Evolutionary conservation across 2,113 vertebrate genomes (phyloP), one percentile per base, ranked within the genome.

Genomic region (Glaucomys volans): DNA sequence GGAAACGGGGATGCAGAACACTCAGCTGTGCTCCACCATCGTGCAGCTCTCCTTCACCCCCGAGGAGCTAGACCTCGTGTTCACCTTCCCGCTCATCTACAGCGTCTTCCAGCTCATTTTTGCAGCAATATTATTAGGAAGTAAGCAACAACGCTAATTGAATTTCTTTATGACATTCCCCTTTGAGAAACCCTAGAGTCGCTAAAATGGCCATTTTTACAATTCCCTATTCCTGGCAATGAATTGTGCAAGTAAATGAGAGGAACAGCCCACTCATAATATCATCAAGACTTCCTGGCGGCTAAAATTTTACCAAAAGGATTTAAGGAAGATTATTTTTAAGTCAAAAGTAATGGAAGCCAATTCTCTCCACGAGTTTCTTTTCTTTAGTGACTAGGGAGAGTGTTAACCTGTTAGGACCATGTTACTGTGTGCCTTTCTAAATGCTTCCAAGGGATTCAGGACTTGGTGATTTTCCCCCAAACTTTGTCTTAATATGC

Each of bases 1-100:
- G 98, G 99, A 99, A 98, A 99, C 99, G 0, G 99, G 99, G 32
- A 98, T 99, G 98, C 99, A 99, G 98, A 99, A 99, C 96, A 93
- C 98, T 0, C 99, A 99, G 98, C 97, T 99, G 4, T 99, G 99
- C 98, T 99, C 99, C 88, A 99, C 99, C 8, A 99, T 99, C 13
- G 98, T 99, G 50, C 99, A 99, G 96, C 98, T 99, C 59, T 99
- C 99, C 77, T 99, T 99, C 97, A 98, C 13, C 17, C 88, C 98
- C 1, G 98, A 98, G 4, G 99, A 99, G 4, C 98, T 99, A 81
- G 99, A 99, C 44, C 2, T 98, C 59, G 99, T 99, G 98, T 99
- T 99, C 94, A 98, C 99, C 11, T 99, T 99, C 98, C 99, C 99
- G 0, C 99, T 99, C 91, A 98, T 99, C 98, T 99, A 99, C 98